phyloP scores from a whole-genome alignment of 2,888 invertebrate species.

The Dasypolia templi region DNA sequence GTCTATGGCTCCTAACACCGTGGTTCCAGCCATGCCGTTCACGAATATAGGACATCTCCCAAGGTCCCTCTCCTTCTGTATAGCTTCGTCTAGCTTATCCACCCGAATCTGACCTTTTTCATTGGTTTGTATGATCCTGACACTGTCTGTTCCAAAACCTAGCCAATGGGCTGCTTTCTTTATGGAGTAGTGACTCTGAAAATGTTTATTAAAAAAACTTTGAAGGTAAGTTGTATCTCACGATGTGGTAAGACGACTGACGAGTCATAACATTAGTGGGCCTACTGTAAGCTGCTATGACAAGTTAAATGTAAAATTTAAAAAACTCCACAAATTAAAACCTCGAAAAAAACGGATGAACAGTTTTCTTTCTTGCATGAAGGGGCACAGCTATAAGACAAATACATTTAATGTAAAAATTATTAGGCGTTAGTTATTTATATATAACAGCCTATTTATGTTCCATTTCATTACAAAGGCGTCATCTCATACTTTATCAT shows the following conservation, averaged over 20 bases:
- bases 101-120: constrained; percentile 92
- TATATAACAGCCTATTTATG: no score
- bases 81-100: constrained; percentile 90
- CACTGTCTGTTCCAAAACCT: constrained; percentile 95
- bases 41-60: constrained; percentile 92
- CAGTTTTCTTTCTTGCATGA: no score
- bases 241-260: no score
- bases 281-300: background rate
- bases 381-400: no score
- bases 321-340: no score
- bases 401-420: no score
- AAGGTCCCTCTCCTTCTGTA: constrained; percentile 83
- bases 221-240: background rate
- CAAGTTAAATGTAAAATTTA: no score
- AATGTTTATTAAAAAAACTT: background rate
- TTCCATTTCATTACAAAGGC: no score
- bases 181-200: constrained; percentile 95
- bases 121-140: constrained; percentile 92
- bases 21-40: constrained; percentile 95
- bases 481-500: background rate
- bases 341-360: no score
- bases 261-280: background rate
- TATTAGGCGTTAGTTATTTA: no score
- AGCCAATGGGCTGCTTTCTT: constrained; percentile 95
- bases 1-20: constrained; percentile 96